Conservation (phyloP, 2,888 invertebrate species). For the Leucania comma region DNA sequence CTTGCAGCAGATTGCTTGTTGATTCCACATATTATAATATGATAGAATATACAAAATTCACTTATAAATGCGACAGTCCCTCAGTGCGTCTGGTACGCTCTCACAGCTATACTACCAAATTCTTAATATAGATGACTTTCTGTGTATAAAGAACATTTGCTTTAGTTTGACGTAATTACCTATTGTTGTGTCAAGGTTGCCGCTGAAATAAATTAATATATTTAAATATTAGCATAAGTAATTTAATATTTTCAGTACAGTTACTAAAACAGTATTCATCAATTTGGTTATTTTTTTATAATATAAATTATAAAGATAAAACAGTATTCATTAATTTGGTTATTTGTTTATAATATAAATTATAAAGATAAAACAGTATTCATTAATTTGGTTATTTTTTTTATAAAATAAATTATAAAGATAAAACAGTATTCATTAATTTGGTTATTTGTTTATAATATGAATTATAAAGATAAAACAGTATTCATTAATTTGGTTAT, state of each 20-base stretch:
- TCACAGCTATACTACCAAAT: not conserved
- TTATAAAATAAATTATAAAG: too few relatives aligned
- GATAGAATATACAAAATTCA: not conserved
- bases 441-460: too few relatives aligned
- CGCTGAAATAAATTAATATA: slow-evolving; percentile 1
- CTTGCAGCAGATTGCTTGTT: not conserved
- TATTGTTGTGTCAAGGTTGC: slow-evolving; percentile 26
- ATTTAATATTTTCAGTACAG: not conserved
- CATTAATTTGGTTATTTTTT: too few relatives aligned
- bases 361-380: too few relatives aligned
- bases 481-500: too few relatives aligned
- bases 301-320: too few relatives aligned
- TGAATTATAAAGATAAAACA: too few relatives aligned
- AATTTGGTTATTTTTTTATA: not conserved
- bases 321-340: too few relatives aligned
- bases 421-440: too few relatives aligned
- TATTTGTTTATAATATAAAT: too few relatives aligned
- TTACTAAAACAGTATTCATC: not conserved
- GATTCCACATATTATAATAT: not conserved
- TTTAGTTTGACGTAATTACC: slow-evolving; percentile 16
- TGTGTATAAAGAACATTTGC: not conserved
- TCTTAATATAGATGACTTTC: not conserved
- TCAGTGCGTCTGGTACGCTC: not conserved
- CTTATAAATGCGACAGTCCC: not conserved
- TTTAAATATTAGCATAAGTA: not conserved